Base-by-base conservation (phyloP, 1,140 invertebrate species). In the Mycetomoellerius zeteki region DNA sequence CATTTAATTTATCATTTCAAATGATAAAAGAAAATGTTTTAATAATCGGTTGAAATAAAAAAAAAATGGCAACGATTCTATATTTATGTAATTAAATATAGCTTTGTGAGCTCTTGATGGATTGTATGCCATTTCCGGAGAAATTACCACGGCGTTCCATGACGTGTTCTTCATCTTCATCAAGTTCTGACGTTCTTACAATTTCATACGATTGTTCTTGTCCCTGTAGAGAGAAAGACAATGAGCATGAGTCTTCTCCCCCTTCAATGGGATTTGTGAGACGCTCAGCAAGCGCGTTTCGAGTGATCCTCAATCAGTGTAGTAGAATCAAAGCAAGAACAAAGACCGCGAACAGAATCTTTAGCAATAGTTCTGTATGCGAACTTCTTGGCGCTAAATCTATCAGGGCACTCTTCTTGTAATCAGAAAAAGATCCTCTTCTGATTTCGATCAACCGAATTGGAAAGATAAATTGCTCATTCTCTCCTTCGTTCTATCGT, bases 281-380 rank as follows among this genome's bases (percentile, higher is more conserved):
- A 62, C 14, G 24, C 27, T 75, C n/a, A 24, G 37, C 27, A 84
- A 84, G 37, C 37, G 67, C 37, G 67, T 72, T 72, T 72, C 67
- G n/a, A 84, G 54, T 84, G 37, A 84, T 84, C 24, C 24, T 84
- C 54, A 82, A 75, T 84, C 69, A 84, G 37, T n/a, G 54, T 8
- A 24, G 37, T 75, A 47, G 33, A 84, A 30, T 75, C n/a, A n/a
- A n/a, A n/a, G 37, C 16, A 50, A 50, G 43, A 75, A 84, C 69
- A 84, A 75, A 84, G 47, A 54, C 14, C 30, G 37, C 47, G 24
- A 69, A 69, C n/a, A 19, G 43, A 69, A n/a, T 30, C 21, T n/a
- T 14, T 24, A 81, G 8, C 6, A 21, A 24, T 43, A 16, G 47
- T 56, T 52, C 37, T 58, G 27, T 69, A 43, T 16, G 64, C 30